Base-by-base conservation (phyloP, 2,888 invertebrate species). In the Phortica okadai region DNA sequence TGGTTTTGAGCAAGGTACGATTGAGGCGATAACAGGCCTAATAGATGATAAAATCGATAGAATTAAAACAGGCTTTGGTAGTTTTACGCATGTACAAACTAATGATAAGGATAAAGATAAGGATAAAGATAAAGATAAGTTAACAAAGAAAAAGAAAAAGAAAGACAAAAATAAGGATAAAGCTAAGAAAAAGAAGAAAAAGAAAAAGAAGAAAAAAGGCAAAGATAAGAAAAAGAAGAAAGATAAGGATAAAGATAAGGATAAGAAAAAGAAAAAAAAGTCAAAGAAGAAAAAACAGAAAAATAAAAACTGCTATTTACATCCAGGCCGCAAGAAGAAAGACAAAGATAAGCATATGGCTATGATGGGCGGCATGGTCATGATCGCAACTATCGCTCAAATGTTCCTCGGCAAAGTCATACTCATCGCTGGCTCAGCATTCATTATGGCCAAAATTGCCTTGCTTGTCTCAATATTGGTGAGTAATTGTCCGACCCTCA, bases 371-470 rank as follows among this genome's bases (percentile, higher is more conserved):
- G 94, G 93, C 78, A 90, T 94, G 80, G 94, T 94, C 14, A 92
- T 94, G 90, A 92, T 93, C 79, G 94, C 94, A 62, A 93, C 95
- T 92, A 91, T 94, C 90, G 93, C 93, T 2, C 94, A 95, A 90
- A 90, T 95, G 91, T 93, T 94, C 78, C 93, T 95, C 88, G 94
- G 94, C 42, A 94, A 95, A 91, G 93, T 95, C 77, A 94, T 94
- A 6, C 92, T 95, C 78, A 92, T 95, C 82, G 94, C 95, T 0
- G 95, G 94, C 64, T 93, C 94, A 8, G 95, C 95, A 4, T 91
- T 95, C 77, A 91, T 95, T 74, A 92, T 95, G 78, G 94, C 95
- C 7, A 95, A 95, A 89, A 92, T 95, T 72, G 94, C 94, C 0
- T 88, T 95, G 33, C 90, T 94, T 73, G 87, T 95, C 45, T 93